Percentiles rank a stretch among this genome's conserved stretches.
Conservation (phyloP, 2,113 vertebrate species). For the Hyla sarda region DNA sequence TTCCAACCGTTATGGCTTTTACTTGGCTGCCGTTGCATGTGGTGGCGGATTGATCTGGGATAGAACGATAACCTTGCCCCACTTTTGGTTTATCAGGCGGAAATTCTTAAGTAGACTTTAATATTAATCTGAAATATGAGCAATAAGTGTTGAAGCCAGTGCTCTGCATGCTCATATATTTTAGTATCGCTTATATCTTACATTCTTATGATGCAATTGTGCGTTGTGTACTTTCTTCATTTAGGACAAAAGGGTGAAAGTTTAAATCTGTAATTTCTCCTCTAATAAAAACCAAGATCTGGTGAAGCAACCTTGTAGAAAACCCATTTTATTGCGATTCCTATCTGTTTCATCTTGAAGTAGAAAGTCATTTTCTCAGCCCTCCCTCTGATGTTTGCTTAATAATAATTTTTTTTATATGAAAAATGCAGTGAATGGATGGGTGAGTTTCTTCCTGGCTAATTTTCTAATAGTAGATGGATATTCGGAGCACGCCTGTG, state of each 20-base stretch:
- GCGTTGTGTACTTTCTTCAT: slow-evolving; percentile 33
- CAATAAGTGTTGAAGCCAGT: slow-evolving; percentile 12
- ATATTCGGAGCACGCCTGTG: background rate
- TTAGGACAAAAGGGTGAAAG: slow-evolving; percentile 48
- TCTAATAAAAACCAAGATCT: slow-evolving; percentile 45
- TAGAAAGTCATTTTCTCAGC: background rate
- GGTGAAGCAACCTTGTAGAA: slow-evolving; percentile 34
- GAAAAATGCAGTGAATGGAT: background rate
- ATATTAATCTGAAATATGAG: slow-evolving; percentile 43
- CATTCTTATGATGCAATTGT: slow-evolving; percentile 45
- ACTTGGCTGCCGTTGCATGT: background rate
- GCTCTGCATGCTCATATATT: slow-evolving; percentile 12
- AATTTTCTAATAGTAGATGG: background rate
- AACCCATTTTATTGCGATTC: slow-evolving; percentile 29
- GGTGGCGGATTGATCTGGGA: background rate
- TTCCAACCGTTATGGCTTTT: background rate
- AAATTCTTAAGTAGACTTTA: slow-evolving; percentile 16
- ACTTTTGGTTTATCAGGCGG: slow-evolving; percentile 7
- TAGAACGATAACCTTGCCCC: background rate
- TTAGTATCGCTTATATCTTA: slow-evolving; percentile 12
- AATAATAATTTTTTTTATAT: background rate
- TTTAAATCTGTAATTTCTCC: slow-evolving; percentile 36
- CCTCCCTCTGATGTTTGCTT: background rate
- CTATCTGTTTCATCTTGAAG: slow-evolving; percentile 18
- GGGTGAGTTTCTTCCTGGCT: background rate